Evolutionary conservation across 2,888 invertebrate species (phyloP).

Genomic region (Oscheius sp.): DNA sequence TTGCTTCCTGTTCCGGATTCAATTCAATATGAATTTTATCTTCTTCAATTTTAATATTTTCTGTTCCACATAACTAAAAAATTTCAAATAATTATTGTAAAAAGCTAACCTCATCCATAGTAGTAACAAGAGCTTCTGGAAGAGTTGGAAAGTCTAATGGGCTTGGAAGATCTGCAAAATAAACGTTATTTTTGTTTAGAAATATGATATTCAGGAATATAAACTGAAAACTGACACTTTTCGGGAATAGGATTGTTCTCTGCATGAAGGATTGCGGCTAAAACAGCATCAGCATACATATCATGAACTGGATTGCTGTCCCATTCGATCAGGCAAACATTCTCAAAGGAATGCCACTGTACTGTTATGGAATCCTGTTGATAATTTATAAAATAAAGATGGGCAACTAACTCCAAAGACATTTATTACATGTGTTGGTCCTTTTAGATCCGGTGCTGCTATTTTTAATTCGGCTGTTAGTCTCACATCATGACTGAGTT

Average conservation of each 20-base stretch:
- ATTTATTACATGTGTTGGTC: conserved; percentile 50
- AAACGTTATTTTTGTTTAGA: background rate
- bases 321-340: conserved; percentile 88
- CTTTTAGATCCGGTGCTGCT: conserved; percentile 34
- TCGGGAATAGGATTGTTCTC: conserved; percentile 73
- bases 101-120: conserved; percentile 27
- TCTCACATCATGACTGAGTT: conserved; percentile 51
- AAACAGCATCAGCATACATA: conserved; percentile 95
- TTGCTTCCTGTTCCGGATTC: conserved; percentile 20
- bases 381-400: background rate
- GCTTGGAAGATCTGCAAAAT: conserved; percentile 1
- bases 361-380: conserved; percentile 46
- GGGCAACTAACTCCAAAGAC: conserved; percentile 51
- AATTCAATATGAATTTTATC: conserved; percentile 17
- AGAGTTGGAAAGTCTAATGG: background rate
- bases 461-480: conserved; percentile 39
- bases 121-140: conserved; percentile 13
- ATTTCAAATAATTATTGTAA: background rate
- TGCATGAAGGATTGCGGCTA: conserved; percentile 86
- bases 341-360: conserved; percentile 34
- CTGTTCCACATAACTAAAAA: conserved; percentile 27
- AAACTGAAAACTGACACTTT: conserved; percentile 54
- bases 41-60: background rate
- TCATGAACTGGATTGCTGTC: conserved; percentile 91
- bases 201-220: background rate